Evolutionary conservation across 2,113 vertebrate genomes (phyloP), one percentile per base, ranked within the genome.

Genomic region (Girardinichthys multiradiatus): DNA sequence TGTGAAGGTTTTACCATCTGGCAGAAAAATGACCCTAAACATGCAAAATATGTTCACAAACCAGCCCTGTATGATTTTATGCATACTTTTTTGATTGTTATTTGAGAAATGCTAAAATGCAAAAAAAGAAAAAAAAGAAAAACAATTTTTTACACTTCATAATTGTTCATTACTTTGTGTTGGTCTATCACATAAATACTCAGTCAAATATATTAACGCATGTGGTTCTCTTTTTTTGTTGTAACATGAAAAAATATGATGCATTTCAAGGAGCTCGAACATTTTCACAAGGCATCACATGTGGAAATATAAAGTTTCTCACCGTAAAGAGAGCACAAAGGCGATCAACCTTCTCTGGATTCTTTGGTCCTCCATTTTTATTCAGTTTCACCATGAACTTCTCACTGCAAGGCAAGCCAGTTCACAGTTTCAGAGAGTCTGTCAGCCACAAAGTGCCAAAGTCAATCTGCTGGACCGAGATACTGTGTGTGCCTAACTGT

Each of bases 381-480:
- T 98, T 99, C 76, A 99, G 92, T 90, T 96, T 96, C 90, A 98
- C 97, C 94, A 99, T 94, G 91, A 99, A 99, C 82, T 96, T 96
- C 93, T 99, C 98, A 82, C 98, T 99, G 91, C 73, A 94, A 94
- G 81, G 74, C 8, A 88, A 92, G 86, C 81, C 79, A 87, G 3
- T 63, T 80, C 37, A 82, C 37, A 82, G 65, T 65, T 64, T 77
- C 33, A 66, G 57, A 68, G 62, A 68, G 57, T 79, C 30, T 65
- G 70, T 64, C 39, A 45, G 31, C 29, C 42, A 70, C 60, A 60
- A 17, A 66, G 28, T 17, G 27, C 65, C 15, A 13, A 29, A 3
- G 26, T 81, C 77, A 76, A 71, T 79, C 57, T 81, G 83, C 63
- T 66, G 57, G 66, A 61, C 66, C 59, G 64, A 57, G 14, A 72